phyloP scores from a whole-genome alignment of 2,113 vertebrate species.

The Oreocharis arfaki region DNA sequence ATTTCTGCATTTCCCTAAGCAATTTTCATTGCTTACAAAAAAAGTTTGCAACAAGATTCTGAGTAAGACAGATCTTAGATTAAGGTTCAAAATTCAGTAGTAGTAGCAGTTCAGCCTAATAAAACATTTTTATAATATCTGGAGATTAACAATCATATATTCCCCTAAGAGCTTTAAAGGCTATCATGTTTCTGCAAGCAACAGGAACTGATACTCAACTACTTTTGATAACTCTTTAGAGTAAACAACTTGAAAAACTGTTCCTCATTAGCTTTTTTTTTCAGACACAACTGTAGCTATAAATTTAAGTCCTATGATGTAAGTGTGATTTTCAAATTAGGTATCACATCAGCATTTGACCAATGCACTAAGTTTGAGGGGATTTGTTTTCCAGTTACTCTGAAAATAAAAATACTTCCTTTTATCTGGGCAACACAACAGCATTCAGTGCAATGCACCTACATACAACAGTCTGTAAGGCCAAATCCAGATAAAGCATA shows the following conservation, averaged over 20 bases:
- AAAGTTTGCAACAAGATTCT: neutral
- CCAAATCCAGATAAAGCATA: neutral
- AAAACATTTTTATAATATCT: neutral
- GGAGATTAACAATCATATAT: neutral
- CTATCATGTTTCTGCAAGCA: neutral
- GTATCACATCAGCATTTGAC: neutral
- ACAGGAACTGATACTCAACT: slow-evolving; percentile 15
- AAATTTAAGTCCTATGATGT: neutral
- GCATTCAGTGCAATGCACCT: neutral
- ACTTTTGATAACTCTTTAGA: neutral
- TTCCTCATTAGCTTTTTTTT: neutral
- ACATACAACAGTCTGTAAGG: neutral
- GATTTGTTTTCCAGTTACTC: neutral
- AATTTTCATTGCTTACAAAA: neutral
- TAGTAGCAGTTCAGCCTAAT: neutral
- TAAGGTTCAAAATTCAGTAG: neutral
- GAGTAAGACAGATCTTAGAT: neutral
- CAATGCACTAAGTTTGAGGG: neutral
- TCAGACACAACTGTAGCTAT: neutral
- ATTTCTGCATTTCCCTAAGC: neutral
- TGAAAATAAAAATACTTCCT: neutral
- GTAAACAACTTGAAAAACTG: neutral
- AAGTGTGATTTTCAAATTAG: neutral
- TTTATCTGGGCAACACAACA: neutral
- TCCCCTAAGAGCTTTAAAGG: neutral